Conservation (phyloP, 2,888 invertebrate genomes). For the Notodonta dromedarius region DNA sequence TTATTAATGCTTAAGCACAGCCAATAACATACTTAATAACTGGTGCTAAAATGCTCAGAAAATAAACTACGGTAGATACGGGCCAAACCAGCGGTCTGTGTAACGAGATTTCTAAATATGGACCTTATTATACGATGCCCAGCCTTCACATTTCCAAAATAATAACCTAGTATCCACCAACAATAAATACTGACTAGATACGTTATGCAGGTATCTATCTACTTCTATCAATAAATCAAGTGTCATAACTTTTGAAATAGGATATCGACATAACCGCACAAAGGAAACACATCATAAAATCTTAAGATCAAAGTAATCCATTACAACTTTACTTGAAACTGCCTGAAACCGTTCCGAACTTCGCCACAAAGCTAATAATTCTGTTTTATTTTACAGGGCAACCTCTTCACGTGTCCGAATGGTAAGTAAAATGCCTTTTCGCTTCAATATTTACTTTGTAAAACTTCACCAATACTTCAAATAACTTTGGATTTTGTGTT, state of each 20-base stretch:
- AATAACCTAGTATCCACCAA: constrained; percentile 13
- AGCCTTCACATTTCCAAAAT: constrained; percentile 24
- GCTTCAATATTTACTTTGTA: constrained; percentile 28
- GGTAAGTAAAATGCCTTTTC: constrained; percentile 81
- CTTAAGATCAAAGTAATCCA: constrained; percentile 4
- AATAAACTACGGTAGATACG: not conserved
- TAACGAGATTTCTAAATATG: constrained; percentile 37
- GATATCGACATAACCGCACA: not conserved
- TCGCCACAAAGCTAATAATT: constrained; percentile 26
- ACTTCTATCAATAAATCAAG: too few relatives aligned
- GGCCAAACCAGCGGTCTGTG: constrained; percentile 22
- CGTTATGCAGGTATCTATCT: too few relatives aligned
- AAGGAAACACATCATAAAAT: not conserved
- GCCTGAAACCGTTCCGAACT: not conserved
- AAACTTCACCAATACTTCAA: constrained; percentile 40
- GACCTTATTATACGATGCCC: constrained; percentile 27
- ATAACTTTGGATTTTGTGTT: constrained; percentile 36
- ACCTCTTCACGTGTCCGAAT: constrained; percentile 89
- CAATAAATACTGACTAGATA: too few relatives aligned
- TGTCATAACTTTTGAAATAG: not conserved
- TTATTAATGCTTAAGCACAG: too few relatives aligned
- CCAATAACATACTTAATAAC: too few relatives aligned
- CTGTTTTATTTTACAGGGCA: constrained; percentile 80
- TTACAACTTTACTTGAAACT: not conserved
- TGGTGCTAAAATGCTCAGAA: not conserved